Percentiles rank a stretch among this genome's conserved stretches.
Evolutionary conservation across 2,113 vertebrate species (phyloP).

Genomic region (Anguilla rostrata): DNA sequence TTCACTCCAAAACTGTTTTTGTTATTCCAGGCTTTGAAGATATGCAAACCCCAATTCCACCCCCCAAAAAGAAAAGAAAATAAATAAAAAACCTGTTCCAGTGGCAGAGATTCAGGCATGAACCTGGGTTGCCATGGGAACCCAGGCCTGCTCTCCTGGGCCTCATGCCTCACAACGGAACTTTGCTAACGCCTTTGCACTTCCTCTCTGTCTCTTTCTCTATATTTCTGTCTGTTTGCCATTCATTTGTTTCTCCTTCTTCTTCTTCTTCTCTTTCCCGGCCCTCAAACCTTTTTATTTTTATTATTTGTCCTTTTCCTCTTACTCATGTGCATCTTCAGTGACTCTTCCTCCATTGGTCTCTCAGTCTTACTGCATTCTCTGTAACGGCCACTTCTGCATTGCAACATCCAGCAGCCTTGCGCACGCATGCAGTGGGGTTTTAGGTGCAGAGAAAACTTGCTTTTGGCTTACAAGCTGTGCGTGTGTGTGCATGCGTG

Average conservation of each 20-base stretch:
- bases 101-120: constrained; percentile 52
- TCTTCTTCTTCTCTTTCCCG: neutral
- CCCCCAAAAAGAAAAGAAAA: neutral
- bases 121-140: constrained; percentile 59
- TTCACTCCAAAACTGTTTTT: no score
- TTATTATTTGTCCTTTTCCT: neutral
- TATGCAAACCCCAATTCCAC: no score
- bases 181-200: constrained; percentile 54
- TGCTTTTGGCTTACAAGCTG: neutral
- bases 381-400: constrained; percentile 10
- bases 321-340: neutral
- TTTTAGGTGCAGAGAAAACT: neutral
- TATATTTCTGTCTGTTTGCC: neutral
- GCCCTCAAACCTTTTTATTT: neutral
- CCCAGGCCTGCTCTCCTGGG: constrained; percentile 67
- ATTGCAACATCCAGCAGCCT: constrained; percentile 7
- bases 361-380: neutral
- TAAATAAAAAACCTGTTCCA: neutral
- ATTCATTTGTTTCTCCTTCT: neutral
- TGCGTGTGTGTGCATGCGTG: constrained; percentile 8
- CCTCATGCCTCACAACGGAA: constrained; percentile 74
- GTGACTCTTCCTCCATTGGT: neutral
- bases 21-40: no score
- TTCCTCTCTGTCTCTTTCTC: neutral
- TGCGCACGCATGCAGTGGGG: neutral